A percentile compares a stretch with the other conserved stretches of the same genome.
Evolutionary conservation across 2,888 invertebrate species (phyloP).

Genomic region (Apamea epomidion): DNA sequence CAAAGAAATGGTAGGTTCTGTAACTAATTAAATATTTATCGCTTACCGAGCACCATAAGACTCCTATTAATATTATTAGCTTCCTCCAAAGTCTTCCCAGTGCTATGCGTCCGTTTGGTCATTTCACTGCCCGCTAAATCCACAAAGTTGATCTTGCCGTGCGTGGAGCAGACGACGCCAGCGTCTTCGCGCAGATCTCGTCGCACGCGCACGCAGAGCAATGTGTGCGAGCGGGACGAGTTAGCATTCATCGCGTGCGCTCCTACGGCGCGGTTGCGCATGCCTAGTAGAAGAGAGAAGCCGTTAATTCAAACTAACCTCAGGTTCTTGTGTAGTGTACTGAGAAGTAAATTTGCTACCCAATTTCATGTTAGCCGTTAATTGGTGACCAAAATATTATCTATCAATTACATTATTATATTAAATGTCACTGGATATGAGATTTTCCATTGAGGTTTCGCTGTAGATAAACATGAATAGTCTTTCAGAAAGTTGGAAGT

Average conservation of each 20-base stretch:
- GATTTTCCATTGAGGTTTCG: neutral
- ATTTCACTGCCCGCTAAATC: constrained; percentile 99
- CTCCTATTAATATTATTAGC: constrained; percentile 99
- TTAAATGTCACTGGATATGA: neutral
- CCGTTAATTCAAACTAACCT: neutral
- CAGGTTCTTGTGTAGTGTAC: neutral
- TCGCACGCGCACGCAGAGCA: constrained; percentile 97
- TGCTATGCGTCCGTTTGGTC: constrained; percentile 97
- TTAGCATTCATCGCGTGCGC: constrained; percentile 98
- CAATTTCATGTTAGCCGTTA: neutral
- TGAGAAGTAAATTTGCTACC: neutral
- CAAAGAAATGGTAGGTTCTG: neutral
- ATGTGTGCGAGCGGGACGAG: constrained; percentile 97
- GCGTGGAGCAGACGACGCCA: constrained; percentile 96
- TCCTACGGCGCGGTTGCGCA: constrained; percentile 97
- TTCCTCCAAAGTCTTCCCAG: constrained; percentile 96
- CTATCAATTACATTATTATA: no score
- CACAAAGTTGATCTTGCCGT: constrained; percentile 98
- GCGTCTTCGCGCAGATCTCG: constrained; percentile 95
- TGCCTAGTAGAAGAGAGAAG: constrained; percentile 89
- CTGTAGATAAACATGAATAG: neutral
- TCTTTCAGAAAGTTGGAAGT: neutral
- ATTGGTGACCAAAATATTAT: neutral
- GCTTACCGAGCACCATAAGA: constrained; percentile 96
- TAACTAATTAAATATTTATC: neutral